phyloP scores from a whole-genome alignment of 2,113 vertebrate species.

The Scytalopus superciliaris region DNA sequence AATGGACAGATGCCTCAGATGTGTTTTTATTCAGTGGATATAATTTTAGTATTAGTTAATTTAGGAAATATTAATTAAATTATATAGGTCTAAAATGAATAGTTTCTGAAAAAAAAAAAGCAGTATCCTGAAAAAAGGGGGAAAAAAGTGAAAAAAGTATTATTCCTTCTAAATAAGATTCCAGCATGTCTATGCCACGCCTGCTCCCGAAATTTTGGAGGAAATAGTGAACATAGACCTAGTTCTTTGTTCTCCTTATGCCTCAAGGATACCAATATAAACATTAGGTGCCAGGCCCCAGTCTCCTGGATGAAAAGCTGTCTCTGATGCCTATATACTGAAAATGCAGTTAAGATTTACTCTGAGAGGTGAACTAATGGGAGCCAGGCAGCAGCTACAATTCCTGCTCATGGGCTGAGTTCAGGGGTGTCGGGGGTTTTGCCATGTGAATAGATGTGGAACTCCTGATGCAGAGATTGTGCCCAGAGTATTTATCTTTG shows the following conservation, averaged over 20 bases:
- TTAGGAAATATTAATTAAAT: not conserved
- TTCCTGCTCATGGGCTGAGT: fast-evolving
- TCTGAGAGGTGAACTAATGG: not conserved
- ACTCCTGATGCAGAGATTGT: not conserved
- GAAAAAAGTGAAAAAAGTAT: not conserved
- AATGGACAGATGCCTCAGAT: not conserved
- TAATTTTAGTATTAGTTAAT: not conserved
- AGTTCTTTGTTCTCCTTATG: fast-evolving
- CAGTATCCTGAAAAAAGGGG: not conserved
- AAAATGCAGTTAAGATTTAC: not conserved
- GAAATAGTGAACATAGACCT: not conserved
- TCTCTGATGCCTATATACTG: not conserved
- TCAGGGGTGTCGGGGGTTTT: not conserved
- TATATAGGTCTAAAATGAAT: not conserved
- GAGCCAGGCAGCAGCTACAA: not conserved
- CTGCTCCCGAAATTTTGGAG: not conserved
- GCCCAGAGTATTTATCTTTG: not conserved
- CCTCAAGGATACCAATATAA: not conserved
- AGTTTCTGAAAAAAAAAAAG: not conserved
- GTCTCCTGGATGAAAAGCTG: not conserved
- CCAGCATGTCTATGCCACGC: not conserved
- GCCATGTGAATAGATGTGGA: not conserved
- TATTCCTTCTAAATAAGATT: not conserved
- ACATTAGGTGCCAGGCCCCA: not conserved
- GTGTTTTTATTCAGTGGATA: not conserved